These are phyloP conservation scores for Nothobranchius furzeri DNA, from an alignment of 2,113 vertebrate genomes.

Conservation along the genomic window DNA sequence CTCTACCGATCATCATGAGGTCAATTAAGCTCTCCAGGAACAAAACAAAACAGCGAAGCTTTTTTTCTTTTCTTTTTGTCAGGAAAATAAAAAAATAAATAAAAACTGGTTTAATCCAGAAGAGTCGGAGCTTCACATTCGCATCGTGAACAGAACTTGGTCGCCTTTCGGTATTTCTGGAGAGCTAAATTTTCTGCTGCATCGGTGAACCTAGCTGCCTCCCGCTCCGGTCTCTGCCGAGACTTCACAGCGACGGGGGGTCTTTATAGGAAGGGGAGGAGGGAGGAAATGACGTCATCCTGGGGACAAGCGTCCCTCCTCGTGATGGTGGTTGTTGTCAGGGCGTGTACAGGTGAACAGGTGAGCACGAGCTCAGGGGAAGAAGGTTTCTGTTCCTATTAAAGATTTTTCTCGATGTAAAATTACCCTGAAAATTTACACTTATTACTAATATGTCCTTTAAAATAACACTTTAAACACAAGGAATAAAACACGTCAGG, in stretches of 20 bases:
- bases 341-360: constrained; percentile 30
- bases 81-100: too few species aligned
- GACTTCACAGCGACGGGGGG: constrained; percentile 42
- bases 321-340: constrained; percentile 10
- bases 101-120: not conserved
- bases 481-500: too few species aligned
- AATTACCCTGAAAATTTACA: too few species aligned
- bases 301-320: constrained; percentile 19
- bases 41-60: constrained; percentile 43
- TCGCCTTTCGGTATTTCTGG: constrained; percentile 58
- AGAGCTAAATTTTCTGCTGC: constrained; percentile 50
- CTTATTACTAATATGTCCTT: too few species aligned
- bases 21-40: constrained; percentile 56
- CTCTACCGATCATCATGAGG: constrained; percentile 68
- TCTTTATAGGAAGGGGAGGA: constrained; percentile 55
- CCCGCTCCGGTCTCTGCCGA: constrained; percentile 38
- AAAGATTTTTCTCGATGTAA: too few species aligned
- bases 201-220: constrained; percentile 28
- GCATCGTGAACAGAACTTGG: constrained; percentile 58
- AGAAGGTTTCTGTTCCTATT: too few species aligned
- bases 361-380: not conserved
- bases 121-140: constrained; percentile 36
- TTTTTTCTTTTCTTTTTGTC: not conserved
- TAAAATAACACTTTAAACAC: too few species aligned
- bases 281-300: constrained; percentile 76